These are phyloP conservation scores for Cartodere bifasciata DNA, from an alignment of 2,888 invertebrate genomes.

Conservation along the genomic window DNA sequence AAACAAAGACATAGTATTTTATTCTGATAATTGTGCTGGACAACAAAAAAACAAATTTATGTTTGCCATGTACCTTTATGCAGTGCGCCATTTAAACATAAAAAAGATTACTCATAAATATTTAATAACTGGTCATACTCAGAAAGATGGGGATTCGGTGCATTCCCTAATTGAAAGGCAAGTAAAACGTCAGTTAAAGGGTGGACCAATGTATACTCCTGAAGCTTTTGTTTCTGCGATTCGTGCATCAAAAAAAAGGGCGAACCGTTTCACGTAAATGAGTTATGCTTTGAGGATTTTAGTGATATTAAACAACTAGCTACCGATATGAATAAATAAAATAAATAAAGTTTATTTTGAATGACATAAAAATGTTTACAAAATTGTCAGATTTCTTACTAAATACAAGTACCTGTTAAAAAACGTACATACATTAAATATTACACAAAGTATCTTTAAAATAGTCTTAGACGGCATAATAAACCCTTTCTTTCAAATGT, in stretches of 20 bases:
- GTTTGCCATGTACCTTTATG: conserved; percentile 8
- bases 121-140: conserved; percentile 9
- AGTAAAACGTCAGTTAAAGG: conserved; percentile 6
- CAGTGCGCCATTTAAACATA: conserved; percentile 4
- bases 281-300: conserved; percentile 7
- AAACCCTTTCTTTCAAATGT: too few species aligned
- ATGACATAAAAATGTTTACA: too few species aligned
- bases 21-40: conserved; percentile 12
- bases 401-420: too few species aligned
- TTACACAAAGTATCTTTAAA: too few species aligned
- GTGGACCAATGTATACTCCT: conserved; percentile 10
- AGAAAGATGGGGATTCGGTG: conserved; percentile 10
- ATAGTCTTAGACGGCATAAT: too few species aligned
- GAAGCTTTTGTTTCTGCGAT: conserved; percentile 7
- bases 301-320: too few species aligned
- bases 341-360: too few species aligned
- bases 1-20: conserved; percentile 8
- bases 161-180: conserved; percentile 9
- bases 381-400: too few species aligned
- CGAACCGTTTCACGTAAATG: conserved; percentile 5
- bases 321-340: too few species aligned
- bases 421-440: too few species aligned
- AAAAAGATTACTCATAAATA: conserved; percentile 10
- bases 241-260: conserved; percentile 8
- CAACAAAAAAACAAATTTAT: conserved; percentile 13